Base-by-base conservation (phyloP, 2,113 vertebrate genomes). In the Neogale vison region DNA sequence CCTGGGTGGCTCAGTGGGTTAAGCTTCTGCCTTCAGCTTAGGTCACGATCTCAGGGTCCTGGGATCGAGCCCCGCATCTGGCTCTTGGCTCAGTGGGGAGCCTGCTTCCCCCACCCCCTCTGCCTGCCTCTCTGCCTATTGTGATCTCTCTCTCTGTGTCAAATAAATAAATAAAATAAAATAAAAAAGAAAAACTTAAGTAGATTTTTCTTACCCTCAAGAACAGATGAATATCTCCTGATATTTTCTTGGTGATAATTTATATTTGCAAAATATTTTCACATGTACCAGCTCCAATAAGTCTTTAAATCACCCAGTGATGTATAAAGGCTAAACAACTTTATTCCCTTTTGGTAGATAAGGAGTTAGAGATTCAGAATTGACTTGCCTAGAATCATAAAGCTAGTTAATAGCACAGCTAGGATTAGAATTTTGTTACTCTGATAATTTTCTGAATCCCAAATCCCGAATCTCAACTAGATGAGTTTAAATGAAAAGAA, bases 401-500 rank as follows among this genome's bases (percentile, higher is more conserved):
- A 74, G 34, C n/a, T 74, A 94, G 20, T 88, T 93, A 65, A 59
- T 77, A 20, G 18, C 83, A 65, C 50, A 85, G 24, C 86, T 50
- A 81, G 63, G 15, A 74, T 39, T 80, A 76, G 57, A 95, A 89
- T 90, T 79, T 71, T 89, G 87, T 26, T n/a, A 50, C 65, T 67
- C 23, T 63, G 6, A 90, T 81, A 69, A 92, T 74, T 45, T 95
- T 84, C 74, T 93, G 69, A 91, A 63, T 93, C 87, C n/a, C 13
- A 97, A 57, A 85, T 82, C 50, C 71, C 26, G 90, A 59, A 86
- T 90, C 59, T 88, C n/a, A 59, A 34, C 42, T 67, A 94, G 45
- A 89, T 61, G 67, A 59, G 52, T 81, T 93, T 87, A 95, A 96
- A 88, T 20, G 18, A 82, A 82, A 94, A 88, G n/a, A 96, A 45